These are phyloP conservation scores for Nannospalax galili DNA, from an alignment of 2,113 vertebrate species.

Conservation along the genomic window DNA sequence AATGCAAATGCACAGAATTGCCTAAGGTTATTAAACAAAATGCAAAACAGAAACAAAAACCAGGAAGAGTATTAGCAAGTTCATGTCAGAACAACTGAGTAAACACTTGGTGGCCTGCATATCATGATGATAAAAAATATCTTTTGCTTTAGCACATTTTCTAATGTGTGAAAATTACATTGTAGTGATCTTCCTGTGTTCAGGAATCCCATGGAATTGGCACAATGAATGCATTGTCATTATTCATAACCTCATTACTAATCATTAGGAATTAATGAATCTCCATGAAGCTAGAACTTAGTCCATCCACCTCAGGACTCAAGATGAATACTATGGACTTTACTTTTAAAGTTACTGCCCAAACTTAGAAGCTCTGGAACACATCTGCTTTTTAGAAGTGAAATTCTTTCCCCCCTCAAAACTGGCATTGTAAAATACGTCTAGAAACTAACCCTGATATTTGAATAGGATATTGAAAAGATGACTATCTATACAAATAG, in stretches of 20 bases:
- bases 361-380: background rate
- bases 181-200: background rate
- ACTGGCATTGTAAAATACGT: background rate
- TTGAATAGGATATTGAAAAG: conserved; percentile 12
- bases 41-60: background rate
- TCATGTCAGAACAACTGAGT: conserved; percentile 9
- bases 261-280: background rate
- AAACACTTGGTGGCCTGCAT: background rate
- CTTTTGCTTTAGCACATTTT: conserved; percentile 23
- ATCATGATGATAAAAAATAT: background rate
- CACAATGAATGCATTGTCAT: background rate
- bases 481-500: background rate
- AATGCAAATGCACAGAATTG: background rate
- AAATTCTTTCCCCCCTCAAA: background rate
- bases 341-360: conserved; percentile 32
- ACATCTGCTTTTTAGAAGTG: background rate
- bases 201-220: background rate
- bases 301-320: background rate
- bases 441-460: background rate
- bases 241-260: background rate
- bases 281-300: background rate
- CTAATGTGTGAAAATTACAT: conserved; percentile 23
- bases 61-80: background rate
- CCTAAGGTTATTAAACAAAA: conserved; percentile 5
- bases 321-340: background rate